phyloP scores from a whole-genome alignment of 2,113 vertebrate genomes.

The Mustela nigripes region DNA sequence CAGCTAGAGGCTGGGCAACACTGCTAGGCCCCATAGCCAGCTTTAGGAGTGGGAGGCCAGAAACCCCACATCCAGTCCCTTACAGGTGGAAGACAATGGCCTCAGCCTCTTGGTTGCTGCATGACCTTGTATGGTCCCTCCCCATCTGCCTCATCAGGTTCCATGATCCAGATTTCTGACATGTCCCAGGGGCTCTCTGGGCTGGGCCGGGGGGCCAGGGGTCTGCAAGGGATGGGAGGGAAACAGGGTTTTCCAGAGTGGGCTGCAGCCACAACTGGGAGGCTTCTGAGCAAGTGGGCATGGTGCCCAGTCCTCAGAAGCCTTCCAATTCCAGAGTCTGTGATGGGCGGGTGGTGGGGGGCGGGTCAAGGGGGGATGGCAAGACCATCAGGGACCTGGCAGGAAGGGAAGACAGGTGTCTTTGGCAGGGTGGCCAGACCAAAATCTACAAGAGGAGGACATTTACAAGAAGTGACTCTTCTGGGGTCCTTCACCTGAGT shows the following conservation, averaged over 20 bases:
- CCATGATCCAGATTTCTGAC: background rate
- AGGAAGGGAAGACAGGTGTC: background rate
- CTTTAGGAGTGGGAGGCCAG: background rate
- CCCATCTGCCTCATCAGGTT: background rate
- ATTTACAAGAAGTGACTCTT: background rate
- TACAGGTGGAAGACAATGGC: background rate
- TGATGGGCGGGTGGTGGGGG: fast-evolving
- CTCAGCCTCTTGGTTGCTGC: background rate
- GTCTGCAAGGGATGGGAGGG: background rate
- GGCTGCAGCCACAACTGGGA: background rate
- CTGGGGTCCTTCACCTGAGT: background rate
- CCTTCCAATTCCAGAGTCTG: background rate
- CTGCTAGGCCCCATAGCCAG: background rate
- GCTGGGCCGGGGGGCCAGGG: background rate
- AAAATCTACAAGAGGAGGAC: background rate
- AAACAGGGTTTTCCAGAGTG: background rate
- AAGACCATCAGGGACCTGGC: background rate
- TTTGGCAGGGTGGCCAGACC: background rate
- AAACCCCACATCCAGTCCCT: background rate
- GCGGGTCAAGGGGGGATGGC: background rate
- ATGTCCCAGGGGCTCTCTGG: background rate
- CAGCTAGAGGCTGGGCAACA: background rate
- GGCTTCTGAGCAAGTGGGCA: background rate
- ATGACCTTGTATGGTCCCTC: background rate
- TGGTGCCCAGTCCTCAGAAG: background rate